Conservation (phyloP, 2,888 invertebrate species). For the Liopterus haemorrhoidalis region DNA sequence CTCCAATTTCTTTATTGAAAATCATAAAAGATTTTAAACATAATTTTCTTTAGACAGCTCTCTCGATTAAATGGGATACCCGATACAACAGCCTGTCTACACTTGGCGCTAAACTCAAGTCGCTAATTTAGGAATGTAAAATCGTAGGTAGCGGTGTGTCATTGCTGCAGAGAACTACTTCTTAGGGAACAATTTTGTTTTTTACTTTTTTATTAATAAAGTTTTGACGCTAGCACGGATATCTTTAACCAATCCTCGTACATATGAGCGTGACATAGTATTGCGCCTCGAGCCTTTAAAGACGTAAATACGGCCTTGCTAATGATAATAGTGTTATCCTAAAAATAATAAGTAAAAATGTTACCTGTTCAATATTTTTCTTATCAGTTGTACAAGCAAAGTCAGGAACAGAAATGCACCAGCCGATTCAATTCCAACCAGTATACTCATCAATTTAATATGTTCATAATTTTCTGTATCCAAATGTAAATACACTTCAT, state of each 20-base stretch:
- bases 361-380: constrained; percentile 65
- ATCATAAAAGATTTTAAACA: too few species aligned
- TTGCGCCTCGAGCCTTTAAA: not conserved
- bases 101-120: too few species aligned
- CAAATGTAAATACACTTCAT: constrained; percentile 70
- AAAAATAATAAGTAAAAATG: constrained; percentile 8
- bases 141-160: too few species aligned
- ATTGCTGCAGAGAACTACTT: too few species aligned
- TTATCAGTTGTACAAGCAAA: constrained; percentile 69
- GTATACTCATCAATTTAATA: constrained; percentile 76
- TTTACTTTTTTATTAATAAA: not conserved
- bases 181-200: not conserved
- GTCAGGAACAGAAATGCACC: constrained; percentile 74
- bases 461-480: constrained; percentile 80
- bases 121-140: too few species aligned
- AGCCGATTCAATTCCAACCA: constrained; percentile 76
- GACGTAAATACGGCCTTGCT: too few species aligned
- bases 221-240: constrained; percentile 8
- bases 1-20: too few species aligned
- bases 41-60: too few species aligned
- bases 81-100: too few species aligned
- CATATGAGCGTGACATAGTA: not conserved
- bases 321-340: not conserved
- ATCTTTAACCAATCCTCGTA: not conserved
- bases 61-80: too few species aligned